phyloP scores from a whole-genome alignment of 1,140 invertebrate genomes.

The Drosophila takahashii region DNA sequence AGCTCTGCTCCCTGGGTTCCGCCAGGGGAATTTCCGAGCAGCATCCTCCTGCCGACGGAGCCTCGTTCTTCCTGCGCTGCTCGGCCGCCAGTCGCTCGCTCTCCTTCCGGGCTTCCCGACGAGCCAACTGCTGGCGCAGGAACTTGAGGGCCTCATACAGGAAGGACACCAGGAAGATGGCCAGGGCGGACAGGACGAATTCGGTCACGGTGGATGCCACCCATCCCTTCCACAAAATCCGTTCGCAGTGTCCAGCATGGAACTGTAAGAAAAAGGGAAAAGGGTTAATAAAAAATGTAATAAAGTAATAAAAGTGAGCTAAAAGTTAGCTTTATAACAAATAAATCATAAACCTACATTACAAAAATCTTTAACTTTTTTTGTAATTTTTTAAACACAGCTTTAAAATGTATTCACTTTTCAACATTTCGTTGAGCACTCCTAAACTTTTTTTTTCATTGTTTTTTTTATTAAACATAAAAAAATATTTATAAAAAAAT shows the following conservation, averaged over 20 bases:
- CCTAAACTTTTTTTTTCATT: no score
- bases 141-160: slow-evolving; percentile 79
- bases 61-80: slow-evolving; percentile 41
- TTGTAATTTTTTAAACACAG: no score
- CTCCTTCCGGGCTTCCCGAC: slow-evolving; percentile 45
- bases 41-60: slow-evolving; percentile 31
- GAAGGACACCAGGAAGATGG: slow-evolving; percentile 66
- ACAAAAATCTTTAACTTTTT: no score
- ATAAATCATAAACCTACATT: no score
- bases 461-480: neutral
- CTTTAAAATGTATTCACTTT: no score
- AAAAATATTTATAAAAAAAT: neutral
- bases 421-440: no score
- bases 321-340: no score
- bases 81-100: slow-evolving; percentile 57
- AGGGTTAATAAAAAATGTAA: neutral
- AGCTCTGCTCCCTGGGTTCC: slow-evolving; percentile 49
- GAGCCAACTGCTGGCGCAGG: slow-evolving; percentile 59
- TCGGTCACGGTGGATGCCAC: slow-evolving; percentile 67
- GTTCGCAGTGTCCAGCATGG: slow-evolving; percentile 90
- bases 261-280: slow-evolving; percentile 86
- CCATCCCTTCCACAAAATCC: slow-evolving; percentile 93
- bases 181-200: slow-evolving; percentile 71
- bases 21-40: slow-evolving; percentile 56
- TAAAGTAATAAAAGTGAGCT: neutral